Evolutionary conservation across 2,888 invertebrate genomes (phyloP).

Genomic region (Dimorphilus gyrociliatus): DNA sequence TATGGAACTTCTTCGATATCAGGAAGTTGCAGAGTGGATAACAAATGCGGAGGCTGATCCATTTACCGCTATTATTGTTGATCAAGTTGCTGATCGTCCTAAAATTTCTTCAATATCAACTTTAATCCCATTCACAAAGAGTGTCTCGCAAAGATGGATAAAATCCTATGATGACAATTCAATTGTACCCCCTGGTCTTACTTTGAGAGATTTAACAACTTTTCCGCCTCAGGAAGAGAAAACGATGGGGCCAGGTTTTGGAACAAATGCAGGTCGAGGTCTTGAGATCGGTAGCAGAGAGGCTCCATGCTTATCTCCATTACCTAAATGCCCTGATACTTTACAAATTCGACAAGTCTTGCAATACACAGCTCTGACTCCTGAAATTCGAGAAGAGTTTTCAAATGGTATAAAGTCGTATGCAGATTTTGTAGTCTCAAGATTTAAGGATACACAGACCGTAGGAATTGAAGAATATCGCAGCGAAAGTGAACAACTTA

Average conservation of each 20-base stretch:
- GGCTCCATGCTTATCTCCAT: constrained; percentile 12
- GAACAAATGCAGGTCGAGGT: constrained; percentile 29
- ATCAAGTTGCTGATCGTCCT: constrained; percentile 30
- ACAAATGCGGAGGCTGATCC: constrained; percentile 27
- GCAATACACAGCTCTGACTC: constrained; percentile 29
- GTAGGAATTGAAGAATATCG: too few relatives aligned
- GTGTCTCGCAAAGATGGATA: constrained; percentile 29
- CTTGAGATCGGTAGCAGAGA: constrained; percentile 22
- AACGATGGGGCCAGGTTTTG: constrained; percentile 28
- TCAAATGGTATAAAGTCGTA: too few relatives aligned
- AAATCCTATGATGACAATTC: constrained; percentile 26
- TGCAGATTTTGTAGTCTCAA: too few relatives aligned
- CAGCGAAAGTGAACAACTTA: too few relatives aligned
- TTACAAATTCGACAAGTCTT: constrained; percentile 29
- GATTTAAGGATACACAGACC: too few relatives aligned
- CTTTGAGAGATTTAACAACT: constrained; percentile 24
- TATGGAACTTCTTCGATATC: constrained; percentile 28
- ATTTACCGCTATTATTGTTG: constrained; percentile 27
- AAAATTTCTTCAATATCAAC: constrained; percentile 30
- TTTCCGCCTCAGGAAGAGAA: constrained; percentile 28
- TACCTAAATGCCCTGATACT: constrained; percentile 26
- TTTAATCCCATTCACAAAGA: constrained; percentile 22
- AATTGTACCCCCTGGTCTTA: constrained; percentile 31
- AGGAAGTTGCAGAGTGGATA: constrained; percentile 31
- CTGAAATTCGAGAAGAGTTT: constrained; percentile 18